Conservation (phyloP, 2,888 invertebrate species). For the Drosophila meridionalis region DNA sequence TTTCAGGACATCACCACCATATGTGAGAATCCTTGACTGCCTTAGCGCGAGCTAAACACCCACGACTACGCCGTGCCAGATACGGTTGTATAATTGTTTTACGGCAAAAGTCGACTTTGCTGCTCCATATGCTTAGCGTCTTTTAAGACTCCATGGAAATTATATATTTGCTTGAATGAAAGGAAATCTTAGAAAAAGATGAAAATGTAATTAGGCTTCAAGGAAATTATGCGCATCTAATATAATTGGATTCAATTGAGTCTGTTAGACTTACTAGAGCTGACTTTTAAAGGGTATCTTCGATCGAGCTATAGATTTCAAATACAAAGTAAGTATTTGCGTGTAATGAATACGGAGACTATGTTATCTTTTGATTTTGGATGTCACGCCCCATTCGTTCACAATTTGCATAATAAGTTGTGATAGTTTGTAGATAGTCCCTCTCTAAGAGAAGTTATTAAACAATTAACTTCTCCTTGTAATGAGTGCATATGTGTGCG, state of each 20-base stretch:
- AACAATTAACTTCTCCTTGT: too few species aligned
- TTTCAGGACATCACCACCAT: conserved; percentile 38
- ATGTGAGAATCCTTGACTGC: conserved; percentile 38
- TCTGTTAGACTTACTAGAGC: not conserved
- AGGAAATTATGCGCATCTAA: not conserved
- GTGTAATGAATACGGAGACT: too few species aligned
- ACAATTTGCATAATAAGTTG: too few species aligned
- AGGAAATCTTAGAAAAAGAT: not conserved
- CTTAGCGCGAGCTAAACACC: conserved; percentile 3
- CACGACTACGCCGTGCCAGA: not conserved
- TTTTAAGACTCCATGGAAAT: conserved; percentile 15
- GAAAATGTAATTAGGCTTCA: not conserved
- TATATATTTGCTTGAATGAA: not conserved
- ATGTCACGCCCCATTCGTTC: too few species aligned
- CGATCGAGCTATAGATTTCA: too few species aligned
- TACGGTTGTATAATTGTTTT: conserved; percentile 38
- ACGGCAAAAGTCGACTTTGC: conserved; percentile 25
- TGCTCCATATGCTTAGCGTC: conserved; percentile 37
- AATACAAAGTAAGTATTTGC: too few species aligned
- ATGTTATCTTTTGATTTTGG: too few species aligned
- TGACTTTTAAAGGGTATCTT: conserved; percentile 20
- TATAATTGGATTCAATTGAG: not conserved
- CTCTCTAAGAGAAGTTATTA: too few species aligned
- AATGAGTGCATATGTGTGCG: too few species aligned
- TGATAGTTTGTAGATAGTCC: too few species aligned